phyloP scores from a whole-genome alignment of 2,888 invertebrate genomes.

The Ametastegia equiseti region DNA sequence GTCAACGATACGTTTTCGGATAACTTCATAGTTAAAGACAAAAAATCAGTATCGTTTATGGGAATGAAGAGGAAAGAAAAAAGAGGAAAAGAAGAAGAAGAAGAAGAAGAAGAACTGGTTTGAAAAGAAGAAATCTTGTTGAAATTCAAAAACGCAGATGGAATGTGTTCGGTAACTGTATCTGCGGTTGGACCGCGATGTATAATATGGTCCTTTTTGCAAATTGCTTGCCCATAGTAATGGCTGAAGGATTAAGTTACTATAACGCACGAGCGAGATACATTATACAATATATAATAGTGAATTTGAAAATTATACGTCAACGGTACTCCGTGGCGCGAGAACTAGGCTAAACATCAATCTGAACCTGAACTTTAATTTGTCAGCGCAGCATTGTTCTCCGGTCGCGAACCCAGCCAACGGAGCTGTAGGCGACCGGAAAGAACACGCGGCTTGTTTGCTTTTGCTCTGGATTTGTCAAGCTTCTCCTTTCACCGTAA shows the following conservation, averaged over 20 bases:
- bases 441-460: not conserved
- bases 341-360: slow-evolving; percentile 42
- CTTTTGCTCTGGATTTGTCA: slow-evolving; percentile 33
- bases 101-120: not conserved
- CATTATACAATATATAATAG: too few relatives aligned
- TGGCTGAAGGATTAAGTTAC: slow-evolving; percentile 5
- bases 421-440: slow-evolving; percentile 41
- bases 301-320: slow-evolving; percentile 36
- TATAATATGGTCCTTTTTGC: not conserved
- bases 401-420: slow-evolving; percentile 40
- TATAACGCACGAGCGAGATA: not conserved
- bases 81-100: not conserved
- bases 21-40: not conserved
- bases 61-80: not conserved
- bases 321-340: slow-evolving; percentile 32
- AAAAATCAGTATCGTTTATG: not conserved
- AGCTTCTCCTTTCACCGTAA: slow-evolving; percentile 11
- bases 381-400: slow-evolving; percentile 39
- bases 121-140: not conserved
- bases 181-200: not conserved
- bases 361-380: slow-evolving; percentile 48
- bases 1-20: too few relatives aligned
- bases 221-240: not conserved
- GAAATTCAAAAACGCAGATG: not conserved
- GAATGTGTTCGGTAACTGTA: not conserved